phyloP scores from a whole-genome alignment of 2,113 vertebrate genomes.

The Channa argus region DNA sequence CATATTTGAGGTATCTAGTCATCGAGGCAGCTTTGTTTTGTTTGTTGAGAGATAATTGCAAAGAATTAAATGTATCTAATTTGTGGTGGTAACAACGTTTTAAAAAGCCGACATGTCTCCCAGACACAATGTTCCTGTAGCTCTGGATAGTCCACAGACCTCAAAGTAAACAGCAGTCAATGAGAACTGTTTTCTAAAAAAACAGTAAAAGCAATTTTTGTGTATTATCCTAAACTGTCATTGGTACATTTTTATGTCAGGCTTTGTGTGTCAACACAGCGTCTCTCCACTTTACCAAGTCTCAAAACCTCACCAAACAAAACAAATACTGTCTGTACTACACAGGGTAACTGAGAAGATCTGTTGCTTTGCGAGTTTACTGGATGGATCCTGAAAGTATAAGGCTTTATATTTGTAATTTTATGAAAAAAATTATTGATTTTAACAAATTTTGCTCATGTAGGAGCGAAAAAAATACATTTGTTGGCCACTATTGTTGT shows the following conservation, averaged over 20 bases:
- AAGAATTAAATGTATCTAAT: background rate
- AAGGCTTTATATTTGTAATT: too few relatives aligned
- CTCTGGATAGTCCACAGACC: constrained; percentile 5
- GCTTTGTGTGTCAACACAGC: background rate
- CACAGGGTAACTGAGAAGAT: background rate
- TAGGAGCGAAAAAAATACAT: too few relatives aligned
- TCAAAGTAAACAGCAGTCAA: constrained; percentile 1
- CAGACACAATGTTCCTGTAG: constrained; percentile 1
- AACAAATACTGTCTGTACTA: background rate
- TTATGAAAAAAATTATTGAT: too few relatives aligned
- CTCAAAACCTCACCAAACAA: constrained; percentile 2
- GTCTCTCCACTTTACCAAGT: background rate
- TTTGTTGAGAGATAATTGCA: constrained; percentile 10
- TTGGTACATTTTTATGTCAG: background rate
- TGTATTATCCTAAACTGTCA: background rate
- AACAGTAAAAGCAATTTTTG: background rate
- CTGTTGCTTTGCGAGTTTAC: background rate
- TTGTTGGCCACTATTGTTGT: too few relatives aligned
- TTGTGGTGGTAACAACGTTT: background rate
- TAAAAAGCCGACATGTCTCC: background rate
- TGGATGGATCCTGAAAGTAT: background rate
- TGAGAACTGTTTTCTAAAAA: background rate
- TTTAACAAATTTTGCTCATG: too few relatives aligned
- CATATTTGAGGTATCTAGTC: background rate
- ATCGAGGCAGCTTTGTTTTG: constrained; percentile 1